Evolutionary conservation across 2,113 vertebrate genomes (phyloP).

Genomic region (Larimichthys polyactis): DNA sequence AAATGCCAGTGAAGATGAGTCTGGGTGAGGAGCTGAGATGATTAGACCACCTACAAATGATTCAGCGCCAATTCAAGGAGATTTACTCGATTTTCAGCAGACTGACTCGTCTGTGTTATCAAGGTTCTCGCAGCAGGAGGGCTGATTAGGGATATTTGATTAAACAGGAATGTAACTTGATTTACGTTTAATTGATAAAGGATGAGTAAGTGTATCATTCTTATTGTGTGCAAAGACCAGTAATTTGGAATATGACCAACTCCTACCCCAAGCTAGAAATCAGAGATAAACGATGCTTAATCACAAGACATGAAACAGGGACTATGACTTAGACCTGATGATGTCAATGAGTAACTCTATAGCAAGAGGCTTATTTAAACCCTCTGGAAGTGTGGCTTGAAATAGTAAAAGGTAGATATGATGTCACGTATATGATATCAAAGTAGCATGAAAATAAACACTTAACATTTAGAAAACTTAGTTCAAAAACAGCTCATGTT

Average conservation of each 20-base stretch:
- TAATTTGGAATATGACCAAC: conserved; percentile 34
- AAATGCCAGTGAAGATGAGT: conserved; percentile 68
- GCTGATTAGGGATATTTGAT: conserved; percentile 65
- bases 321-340: conserved; percentile 26
- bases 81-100: conserved; percentile 53
- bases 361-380: background rate
- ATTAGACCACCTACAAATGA: conserved; percentile 80
- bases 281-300: conserved; percentile 33
- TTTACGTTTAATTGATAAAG: conserved; percentile 59
- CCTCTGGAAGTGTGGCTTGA: no score
- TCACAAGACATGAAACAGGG: conserved; percentile 31
- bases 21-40: conserved; percentile 62
- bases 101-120: conserved; percentile 67
- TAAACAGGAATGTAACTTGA: conserved; percentile 56
- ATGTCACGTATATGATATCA: no score
- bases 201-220: conserved; percentile 55
- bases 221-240: conserved; percentile 31
- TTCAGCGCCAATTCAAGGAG: conserved; percentile 49
- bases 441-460: no score
- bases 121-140: conserved; percentile 50
- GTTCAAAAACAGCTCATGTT: no score
- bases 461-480: no score
- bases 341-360: conserved; percentile 5
- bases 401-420: no score
- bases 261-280: conserved; percentile 34